These are phyloP conservation scores for Mormyrops attenuatus DNA, from an alignment of 2,797 vertebrate species.

Conservation along the genomic window DNA sequence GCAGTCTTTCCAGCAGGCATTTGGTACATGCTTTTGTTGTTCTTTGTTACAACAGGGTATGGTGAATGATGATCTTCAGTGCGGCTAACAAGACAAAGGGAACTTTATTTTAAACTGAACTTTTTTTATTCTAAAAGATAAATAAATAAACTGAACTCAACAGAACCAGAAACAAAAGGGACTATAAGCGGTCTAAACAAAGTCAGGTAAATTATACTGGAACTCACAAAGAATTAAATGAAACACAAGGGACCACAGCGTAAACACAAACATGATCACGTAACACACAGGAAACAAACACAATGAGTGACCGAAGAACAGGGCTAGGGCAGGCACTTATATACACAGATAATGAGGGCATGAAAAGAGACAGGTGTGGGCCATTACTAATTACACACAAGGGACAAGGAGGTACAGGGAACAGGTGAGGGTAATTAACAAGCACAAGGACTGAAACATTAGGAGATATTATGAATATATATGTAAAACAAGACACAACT, in stretches of 20 bases:
- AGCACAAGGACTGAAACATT: neutral
- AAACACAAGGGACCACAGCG: neutral
- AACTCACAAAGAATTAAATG: neutral
- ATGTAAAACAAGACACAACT: neutral
- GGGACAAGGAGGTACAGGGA: neutral
- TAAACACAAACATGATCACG: neutral
- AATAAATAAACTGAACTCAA: neutral
- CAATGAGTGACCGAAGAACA: neutral
- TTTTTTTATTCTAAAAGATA: neutral
- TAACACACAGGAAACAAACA: neutral
- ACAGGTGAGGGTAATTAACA: neutral
- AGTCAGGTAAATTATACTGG: neutral
- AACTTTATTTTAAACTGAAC: neutral
- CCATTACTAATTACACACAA: neutral
- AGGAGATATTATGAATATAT: neutral
- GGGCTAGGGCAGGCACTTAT: neutral
- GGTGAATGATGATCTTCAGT: neutral
- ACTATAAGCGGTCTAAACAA: neutral
- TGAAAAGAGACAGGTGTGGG: neutral
- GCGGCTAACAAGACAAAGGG: neutral
- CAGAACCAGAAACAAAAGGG: neutral
- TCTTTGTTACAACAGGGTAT: neutral
- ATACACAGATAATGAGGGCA: neutral
- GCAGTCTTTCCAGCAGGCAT: conserved; percentile 7
- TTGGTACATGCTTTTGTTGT: neutral